These are phyloP conservation scores for Steinernema carpocapsae DNA, from an alignment of 2,888 invertebrate species.

Conservation along the genomic window DNA sequence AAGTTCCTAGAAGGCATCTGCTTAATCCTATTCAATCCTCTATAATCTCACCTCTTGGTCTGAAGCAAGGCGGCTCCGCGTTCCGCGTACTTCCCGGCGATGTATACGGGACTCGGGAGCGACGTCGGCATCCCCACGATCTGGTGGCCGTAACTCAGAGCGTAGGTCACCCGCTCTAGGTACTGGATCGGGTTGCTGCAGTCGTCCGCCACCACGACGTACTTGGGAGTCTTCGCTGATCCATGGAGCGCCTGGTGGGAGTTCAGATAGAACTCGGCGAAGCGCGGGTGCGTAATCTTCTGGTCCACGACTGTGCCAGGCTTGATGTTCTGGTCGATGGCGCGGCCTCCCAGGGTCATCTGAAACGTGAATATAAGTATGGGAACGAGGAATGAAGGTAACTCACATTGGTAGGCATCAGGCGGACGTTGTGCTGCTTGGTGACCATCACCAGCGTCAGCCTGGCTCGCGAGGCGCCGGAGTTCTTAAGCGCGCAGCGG, in stretches of 20 bases:
- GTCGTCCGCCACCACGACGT: conserved; percentile 54
- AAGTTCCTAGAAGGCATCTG: too few relatives aligned
- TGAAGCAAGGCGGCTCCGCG: too few relatives aligned
- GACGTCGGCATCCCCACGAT: conserved; percentile 49
- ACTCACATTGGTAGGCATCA: background rate
- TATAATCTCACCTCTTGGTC: too few relatives aligned
- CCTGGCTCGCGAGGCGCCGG: conserved; percentile 34
- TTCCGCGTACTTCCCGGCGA: conserved; percentile 52
- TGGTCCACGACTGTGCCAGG: conserved; percentile 51
- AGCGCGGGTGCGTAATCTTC: conserved; percentile 44
- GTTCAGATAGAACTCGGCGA: conserved; percentile 57
- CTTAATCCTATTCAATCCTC: too few relatives aligned
- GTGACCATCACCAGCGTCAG: conserved; percentile 52
- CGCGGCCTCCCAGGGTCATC: too few relatives aligned
- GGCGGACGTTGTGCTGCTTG: conserved; percentile 49
- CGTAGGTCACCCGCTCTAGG: conserved; percentile 49
- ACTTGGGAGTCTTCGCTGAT: conserved; percentile 51
- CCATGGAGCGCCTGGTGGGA: conserved; percentile 48
- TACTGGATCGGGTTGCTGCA: conserved; percentile 45
- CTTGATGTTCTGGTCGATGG: conserved; percentile 48
- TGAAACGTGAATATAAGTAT: background rate
- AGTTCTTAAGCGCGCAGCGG: conserved; percentile 36
- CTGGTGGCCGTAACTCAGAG: conserved; percentile 51
- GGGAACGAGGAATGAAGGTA: background rate
- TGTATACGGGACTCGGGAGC: conserved; percentile 54